A percentile compares a stretch with the other conserved stretches of the same genome.
Conservation (phyloP, 2,888 invertebrate genomes). For the Pandemis corylana region DNA sequence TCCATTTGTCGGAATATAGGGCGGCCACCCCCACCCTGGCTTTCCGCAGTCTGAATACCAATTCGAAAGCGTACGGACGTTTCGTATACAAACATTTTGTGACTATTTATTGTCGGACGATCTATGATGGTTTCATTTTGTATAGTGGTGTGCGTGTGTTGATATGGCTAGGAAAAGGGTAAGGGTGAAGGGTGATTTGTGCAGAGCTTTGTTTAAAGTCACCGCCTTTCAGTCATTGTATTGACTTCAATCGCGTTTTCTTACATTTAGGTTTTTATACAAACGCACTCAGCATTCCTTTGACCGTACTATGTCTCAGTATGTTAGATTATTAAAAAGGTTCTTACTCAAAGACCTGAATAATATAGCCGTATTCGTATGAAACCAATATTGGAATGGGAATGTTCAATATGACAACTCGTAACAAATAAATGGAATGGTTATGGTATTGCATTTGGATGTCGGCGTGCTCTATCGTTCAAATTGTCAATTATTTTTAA, state of each 20-base stretch:
- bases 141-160: constrained; percentile 52
- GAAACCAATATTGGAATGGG: constrained; percentile 23
- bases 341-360: constrained; percentile 1
- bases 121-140: constrained; percentile 51
- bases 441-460: constrained; percentile 21
- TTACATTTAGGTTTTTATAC: not conserved
- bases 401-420: constrained; percentile 13
- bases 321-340: not conserved
- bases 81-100: constrained; percentile 42
- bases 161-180: constrained; percentile 80
- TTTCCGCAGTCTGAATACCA: constrained; percentile 64
- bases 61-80: constrained; percentile 57
- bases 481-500: not conserved
- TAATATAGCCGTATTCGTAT: not conserved
- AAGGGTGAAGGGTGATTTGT: constrained; percentile 53
- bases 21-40: constrained; percentile 63
- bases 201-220: constrained; percentile 17
- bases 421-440: constrained; percentile 16
- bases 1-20: constrained; percentile 60
- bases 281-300: not conserved
- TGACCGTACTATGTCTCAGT: not conserved
- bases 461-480: not conserved
- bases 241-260: not conserved
- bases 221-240: not conserved
- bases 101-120: constrained; percentile 39